Conservation (phyloP, 2,888 invertebrate species). For the Tromatobia lineatoria region DNA sequence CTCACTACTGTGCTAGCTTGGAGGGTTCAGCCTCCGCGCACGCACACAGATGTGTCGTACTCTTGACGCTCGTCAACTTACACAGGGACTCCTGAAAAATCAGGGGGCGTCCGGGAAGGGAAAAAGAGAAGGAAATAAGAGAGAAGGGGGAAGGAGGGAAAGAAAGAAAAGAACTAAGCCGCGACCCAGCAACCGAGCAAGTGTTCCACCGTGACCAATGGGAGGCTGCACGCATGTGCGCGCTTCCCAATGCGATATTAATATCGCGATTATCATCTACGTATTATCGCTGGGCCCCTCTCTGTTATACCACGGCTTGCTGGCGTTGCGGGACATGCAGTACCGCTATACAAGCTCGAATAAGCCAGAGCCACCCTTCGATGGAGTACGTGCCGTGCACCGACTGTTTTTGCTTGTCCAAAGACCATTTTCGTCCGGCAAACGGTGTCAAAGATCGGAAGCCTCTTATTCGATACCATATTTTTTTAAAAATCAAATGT, state of each 20-base stretch:
- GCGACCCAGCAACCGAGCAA: conserved; percentile 80
- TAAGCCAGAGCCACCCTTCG: conserved; percentile 66
- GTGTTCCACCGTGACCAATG: conserved; percentile 85
- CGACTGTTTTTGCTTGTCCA: conserved; percentile 55
- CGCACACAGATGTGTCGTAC: conserved; percentile 9
- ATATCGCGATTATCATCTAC: conserved; percentile 85
- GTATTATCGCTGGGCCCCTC: conserved; percentile 80
- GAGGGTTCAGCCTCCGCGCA: conserved; percentile 1
- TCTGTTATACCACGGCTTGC: conserved; percentile 25
- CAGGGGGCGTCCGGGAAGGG: conserved; percentile 81
- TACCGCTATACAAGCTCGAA: conserved; percentile 63
- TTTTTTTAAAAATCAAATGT: neutral
- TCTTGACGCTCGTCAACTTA: conserved; percentile 17
- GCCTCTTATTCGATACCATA: neutral
- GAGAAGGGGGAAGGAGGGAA: neutral
- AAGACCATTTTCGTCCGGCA: conserved; percentile 20
- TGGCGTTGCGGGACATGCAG: conserved; percentile 2
- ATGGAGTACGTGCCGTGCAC: conserved; percentile 59
- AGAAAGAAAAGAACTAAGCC: conserved; percentile 71
- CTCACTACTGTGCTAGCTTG: neutral
- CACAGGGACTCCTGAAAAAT: conserved; percentile 76
- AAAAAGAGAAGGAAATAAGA: conserved; percentile 9
- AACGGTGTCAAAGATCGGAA: conserved; percentile 30
- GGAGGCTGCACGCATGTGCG: conserved; percentile 85
- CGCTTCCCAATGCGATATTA: conserved; percentile 85